A percentile compares a stretch with the other conserved stretches of the same genome.
Evolutionary conservation across 2,113 vertebrate species (phyloP).

Genomic region (Corydoras sp.): DNA sequence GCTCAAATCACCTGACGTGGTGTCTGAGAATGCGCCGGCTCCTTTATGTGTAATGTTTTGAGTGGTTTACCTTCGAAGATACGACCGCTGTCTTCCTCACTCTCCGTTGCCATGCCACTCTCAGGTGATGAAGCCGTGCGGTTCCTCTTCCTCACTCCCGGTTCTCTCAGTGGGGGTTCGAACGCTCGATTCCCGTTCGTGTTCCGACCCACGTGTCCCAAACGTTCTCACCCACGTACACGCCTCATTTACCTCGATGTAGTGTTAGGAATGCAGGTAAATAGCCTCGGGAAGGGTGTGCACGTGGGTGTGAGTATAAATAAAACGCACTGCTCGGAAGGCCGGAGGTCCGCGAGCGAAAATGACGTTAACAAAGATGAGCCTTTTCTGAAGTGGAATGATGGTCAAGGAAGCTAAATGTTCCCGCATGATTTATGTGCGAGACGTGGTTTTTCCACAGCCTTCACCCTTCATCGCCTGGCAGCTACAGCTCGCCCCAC

Average conservation of each 20-base stretch:
- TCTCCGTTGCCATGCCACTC: conserved; percentile 7
- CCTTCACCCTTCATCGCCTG: too few species aligned
- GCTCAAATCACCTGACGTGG: conserved; percentile 28
- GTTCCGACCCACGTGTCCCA: neutral
- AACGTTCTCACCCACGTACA: conserved; percentile 8
- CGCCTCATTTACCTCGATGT: conserved; percentile 13
- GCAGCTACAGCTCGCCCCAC: too few species aligned
- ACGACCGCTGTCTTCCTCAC: too few species aligned
- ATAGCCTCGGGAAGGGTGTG: conserved; percentile 14
- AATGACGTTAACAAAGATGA: too few species aligned
- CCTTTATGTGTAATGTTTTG: conserved; percentile 20
- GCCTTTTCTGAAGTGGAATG: too few species aligned
- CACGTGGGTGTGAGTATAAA: neutral
- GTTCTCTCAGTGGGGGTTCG: conserved; percentile 11
- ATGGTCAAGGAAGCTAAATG: too few species aligned
- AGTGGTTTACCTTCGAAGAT: conserved; percentile 4
- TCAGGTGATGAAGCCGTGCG: neutral
- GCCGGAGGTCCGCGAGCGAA: too few species aligned
- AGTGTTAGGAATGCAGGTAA: conserved; percentile 17
- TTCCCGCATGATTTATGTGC: too few species aligned
- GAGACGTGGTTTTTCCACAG: too few species aligned
- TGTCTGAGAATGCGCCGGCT: neutral
- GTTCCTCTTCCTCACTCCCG: neutral
- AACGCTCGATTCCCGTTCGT: conserved; percentile 1
- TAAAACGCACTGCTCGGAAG: neutral